These are phyloP conservation scores for Manduca sexta DNA, from an alignment of 1,140 invertebrate genomes.

Conservation along the genomic window DNA sequence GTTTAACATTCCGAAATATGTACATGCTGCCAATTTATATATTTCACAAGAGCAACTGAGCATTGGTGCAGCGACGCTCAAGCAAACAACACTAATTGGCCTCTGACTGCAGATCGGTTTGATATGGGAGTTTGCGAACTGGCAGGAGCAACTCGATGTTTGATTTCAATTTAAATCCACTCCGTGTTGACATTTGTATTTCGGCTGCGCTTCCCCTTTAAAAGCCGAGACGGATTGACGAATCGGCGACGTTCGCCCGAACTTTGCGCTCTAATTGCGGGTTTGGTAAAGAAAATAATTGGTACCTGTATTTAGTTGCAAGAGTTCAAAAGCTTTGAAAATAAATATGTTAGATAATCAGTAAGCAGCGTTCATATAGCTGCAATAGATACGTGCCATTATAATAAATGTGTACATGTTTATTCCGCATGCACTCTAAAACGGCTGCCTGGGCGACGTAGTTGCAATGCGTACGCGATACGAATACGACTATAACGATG, in stretches of 20 bases:
- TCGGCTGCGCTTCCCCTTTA: neutral
- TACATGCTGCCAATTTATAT: constrained; percentile 1
- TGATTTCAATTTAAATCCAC: constrained; percentile 9
- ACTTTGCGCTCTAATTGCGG: too few relatives aligned
- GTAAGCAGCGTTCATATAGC: too few relatives aligned
- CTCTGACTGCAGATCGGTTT: constrained; percentile 9
- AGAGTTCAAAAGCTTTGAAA: too few relatives aligned
- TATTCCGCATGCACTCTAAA: too few relatives aligned
- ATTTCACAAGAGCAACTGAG: neutral
- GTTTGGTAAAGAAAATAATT: constrained; percentile 1
- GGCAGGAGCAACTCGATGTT: constrained; percentile 5
- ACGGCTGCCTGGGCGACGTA: too few relatives aligned
- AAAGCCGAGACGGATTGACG: constrained; percentile 7
- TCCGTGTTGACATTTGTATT: neutral
- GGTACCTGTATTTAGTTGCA: too few relatives aligned
- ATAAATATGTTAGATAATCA: too few relatives aligned
- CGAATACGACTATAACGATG: too few relatives aligned
- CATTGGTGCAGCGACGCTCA: constrained; percentile 3
- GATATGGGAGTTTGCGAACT: constrained; percentile 8
- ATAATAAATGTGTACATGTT: too few relatives aligned
- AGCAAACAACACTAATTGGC: constrained; percentile 16
- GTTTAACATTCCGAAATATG: too few relatives aligned
- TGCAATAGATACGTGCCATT: too few relatives aligned
- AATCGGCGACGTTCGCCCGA: neutral
- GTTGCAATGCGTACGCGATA: too few relatives aligned